These are phyloP conservation scores for Gallinago stenura DNA, from an alignment of 2,797 vertebrate genomes.

Conservation along the genomic window DNA sequence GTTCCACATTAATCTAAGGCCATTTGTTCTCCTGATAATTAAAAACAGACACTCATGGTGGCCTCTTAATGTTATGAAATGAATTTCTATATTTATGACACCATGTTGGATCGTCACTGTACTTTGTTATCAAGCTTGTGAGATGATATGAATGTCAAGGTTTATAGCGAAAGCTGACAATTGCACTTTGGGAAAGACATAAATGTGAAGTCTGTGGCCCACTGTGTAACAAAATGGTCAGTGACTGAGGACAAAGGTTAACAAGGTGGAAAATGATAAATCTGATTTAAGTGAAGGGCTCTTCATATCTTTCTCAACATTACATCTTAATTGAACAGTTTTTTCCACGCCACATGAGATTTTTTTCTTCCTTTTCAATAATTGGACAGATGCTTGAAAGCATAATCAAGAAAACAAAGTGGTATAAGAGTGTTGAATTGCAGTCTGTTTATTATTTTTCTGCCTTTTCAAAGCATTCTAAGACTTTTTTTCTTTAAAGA, in stretches of 20 bases:
- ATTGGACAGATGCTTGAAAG: not conserved
- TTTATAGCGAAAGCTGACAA: not conserved
- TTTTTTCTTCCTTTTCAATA: not conserved
- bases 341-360: not conserved
- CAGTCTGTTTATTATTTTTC: not conserved
- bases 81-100: not conserved
- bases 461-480: not conserved
- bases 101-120: not conserved
- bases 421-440: not conserved
- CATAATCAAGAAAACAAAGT: not conserved
- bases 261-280: slow-evolving; percentile 39
- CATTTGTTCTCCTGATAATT: not conserved
- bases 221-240: not conserved
- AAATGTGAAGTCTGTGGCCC: not conserved
- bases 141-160: not conserved
- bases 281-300: not conserved
- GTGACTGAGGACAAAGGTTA: slow-evolving; percentile 23
- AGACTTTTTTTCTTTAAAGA: not conserved
- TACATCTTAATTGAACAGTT: slow-evolving; percentile 3
- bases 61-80: not conserved
- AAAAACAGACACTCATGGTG: not conserved
- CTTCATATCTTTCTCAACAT: not conserved
- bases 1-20: not conserved
- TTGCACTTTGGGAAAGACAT: not conserved
- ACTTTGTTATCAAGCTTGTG: not conserved